phyloP scores from a whole-genome alignment of 92 coral and sea anemone species.

The Umimayanthus kanabou region DNA sequence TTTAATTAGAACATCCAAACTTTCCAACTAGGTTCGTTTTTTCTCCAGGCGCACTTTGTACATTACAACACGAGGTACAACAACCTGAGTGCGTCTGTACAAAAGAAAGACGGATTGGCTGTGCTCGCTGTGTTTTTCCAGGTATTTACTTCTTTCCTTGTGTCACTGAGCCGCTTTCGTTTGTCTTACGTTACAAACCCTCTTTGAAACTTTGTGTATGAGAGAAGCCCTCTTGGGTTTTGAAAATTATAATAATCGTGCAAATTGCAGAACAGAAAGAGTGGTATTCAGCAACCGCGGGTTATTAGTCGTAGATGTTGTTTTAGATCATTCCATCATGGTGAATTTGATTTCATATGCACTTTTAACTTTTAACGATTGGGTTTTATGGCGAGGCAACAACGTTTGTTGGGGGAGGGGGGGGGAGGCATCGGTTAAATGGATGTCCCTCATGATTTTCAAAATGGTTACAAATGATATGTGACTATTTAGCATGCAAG shows the following conservation, averaged over 20 bases:
- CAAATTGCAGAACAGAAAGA: not conserved
- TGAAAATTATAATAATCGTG: not conserved
- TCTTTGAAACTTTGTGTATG: not conserved
- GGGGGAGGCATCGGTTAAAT: no score
- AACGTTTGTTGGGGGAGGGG: no score
- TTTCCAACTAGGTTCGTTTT: not conserved
- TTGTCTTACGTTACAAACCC: not conserved
- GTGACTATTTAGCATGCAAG: no score
- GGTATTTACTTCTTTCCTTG: not conserved
- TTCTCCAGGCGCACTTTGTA: not conserved
- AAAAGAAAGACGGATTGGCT: not conserved
- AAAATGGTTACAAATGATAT: no score
- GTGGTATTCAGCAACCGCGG: not conserved
- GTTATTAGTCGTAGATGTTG: not conserved
- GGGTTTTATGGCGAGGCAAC: no score
- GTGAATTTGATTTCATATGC: not conserved
- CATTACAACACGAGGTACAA: not conserved
- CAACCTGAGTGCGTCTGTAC: not conserved
- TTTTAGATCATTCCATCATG: not conserved
- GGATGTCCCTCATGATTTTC: no score
- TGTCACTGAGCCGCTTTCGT: not conserved
- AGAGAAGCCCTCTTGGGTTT: not conserved
- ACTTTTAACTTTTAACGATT: no score
- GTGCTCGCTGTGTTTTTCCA: constrained; percentile 10
- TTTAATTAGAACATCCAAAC: not conserved